Conservation (phyloP, 2,113 vertebrate species). For the Psammodynastes pulverulentus region DNA sequence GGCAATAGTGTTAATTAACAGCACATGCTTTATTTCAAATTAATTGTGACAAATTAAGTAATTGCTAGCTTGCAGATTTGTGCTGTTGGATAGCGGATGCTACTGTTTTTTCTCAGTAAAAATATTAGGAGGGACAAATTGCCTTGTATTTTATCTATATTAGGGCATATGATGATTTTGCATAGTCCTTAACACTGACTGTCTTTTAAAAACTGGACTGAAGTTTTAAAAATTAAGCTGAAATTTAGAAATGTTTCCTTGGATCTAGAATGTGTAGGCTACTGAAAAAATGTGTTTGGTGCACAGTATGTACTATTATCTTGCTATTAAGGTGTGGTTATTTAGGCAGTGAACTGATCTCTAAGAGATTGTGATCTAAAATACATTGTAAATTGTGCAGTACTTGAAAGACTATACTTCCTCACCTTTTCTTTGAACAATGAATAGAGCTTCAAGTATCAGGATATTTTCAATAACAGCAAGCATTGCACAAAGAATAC, state of each 20-base stretch:
- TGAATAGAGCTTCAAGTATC: background rate
- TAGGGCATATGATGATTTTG: background rate
- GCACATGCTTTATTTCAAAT: constrained; percentile 70
- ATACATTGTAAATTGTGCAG: constrained; percentile 65
- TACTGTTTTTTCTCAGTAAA: constrained; percentile 55
- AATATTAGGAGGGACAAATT: constrained; percentile 46
- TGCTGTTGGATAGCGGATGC: constrained; percentile 73
- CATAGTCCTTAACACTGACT: constrained; percentile 59
- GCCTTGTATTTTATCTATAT: constrained; percentile 57
- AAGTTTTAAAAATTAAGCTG: constrained; percentile 31
- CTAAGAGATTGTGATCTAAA: constrained; percentile 59
- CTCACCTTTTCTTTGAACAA: background rate
- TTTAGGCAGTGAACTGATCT: constrained; percentile 41
- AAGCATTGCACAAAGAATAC: background rate
- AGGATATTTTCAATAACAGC: background rate
- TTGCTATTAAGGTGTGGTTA: constrained; percentile 38
- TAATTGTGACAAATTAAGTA: constrained; percentile 80
- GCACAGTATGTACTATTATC: constrained; percentile 42
- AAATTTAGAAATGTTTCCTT: constrained; percentile 34
- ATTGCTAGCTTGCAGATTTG: constrained; percentile 73
- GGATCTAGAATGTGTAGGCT: constrained; percentile 2
- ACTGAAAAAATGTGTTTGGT: constrained; percentile 54
- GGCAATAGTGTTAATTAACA: constrained; percentile 44
- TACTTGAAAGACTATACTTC: background rate
- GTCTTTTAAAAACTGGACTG: constrained; percentile 37